These are phyloP conservation scores for Ceriagrion tenellum DNA, from an alignment of 2,888 invertebrate genomes.

Conservation along the genomic window DNA sequence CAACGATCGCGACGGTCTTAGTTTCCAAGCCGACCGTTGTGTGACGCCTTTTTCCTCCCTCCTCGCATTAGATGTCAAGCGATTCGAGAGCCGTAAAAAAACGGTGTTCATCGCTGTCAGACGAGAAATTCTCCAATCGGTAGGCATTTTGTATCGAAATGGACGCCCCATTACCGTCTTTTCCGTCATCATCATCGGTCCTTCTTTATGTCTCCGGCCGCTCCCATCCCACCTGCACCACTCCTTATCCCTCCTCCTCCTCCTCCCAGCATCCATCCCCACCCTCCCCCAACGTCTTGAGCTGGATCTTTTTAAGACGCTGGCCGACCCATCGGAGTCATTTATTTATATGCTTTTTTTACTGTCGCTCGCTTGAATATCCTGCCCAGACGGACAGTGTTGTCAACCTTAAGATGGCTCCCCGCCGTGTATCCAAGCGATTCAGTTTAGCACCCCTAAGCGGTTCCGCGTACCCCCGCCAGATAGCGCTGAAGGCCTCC, in stretches of 20 bases:
- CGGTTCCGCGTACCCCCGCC: neutral
- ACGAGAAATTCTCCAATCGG: slow-evolving; percentile 47
- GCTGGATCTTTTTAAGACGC: neutral
- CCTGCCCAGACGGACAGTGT: slow-evolving; percentile 38
- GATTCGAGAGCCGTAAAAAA: slow-evolving; percentile 51
- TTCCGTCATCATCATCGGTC: slow-evolving; percentile 42
- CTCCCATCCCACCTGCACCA: neutral
- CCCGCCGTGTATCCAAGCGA: slow-evolving; percentile 38
- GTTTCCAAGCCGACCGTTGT: neutral
- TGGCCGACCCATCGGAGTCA: slow-evolving; percentile 21
- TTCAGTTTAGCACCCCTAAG: slow-evolving; percentile 38
- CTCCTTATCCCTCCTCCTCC: neutral
- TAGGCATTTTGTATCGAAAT: slow-evolving; percentile 56
- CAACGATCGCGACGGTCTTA: neutral
- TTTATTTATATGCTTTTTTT: slow-evolving; percentile 44
- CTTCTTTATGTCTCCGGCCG: slow-evolving; percentile 33
- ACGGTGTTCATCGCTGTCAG: neutral
- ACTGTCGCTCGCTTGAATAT: slow-evolving; percentile 28
- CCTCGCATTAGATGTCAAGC: slow-evolving; percentile 47
- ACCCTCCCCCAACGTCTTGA: neutral
- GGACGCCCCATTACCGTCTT: slow-evolving; percentile 59
- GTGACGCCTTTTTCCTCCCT: neutral
- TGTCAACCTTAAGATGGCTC: slow-evolving; percentile 52
- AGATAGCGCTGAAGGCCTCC: neutral
- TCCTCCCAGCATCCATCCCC: neutral